A percentile compares a stretch with the other conserved stretches of the same genome.
These are phyloP conservation scores for Suillia variegata DNA, from an alignment of 2,888 invertebrate species.

Conservation along the genomic window DNA sequence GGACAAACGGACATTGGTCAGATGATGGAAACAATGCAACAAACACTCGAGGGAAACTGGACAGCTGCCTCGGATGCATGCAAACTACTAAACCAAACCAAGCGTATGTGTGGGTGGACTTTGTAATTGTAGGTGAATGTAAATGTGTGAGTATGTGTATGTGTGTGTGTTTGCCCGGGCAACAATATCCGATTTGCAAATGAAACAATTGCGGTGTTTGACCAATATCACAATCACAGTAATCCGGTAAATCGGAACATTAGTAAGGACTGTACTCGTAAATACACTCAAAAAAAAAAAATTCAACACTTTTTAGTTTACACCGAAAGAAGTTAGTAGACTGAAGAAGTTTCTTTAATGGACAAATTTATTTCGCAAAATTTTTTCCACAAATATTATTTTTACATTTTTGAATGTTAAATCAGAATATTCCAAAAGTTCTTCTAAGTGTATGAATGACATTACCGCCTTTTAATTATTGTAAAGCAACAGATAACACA, in stretches of 20 bases:
- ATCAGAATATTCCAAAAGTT: no score
- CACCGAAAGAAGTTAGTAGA: no score
- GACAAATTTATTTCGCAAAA: no score
- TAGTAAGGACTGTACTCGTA: slow-evolving; percentile 30
- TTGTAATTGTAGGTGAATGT: no score
- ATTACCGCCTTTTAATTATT: no score
- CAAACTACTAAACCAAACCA: no score
- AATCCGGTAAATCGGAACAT: slow-evolving; percentile 52
- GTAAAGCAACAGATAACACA: slow-evolving; percentile 11
- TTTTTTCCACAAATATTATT: no score
- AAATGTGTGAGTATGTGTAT: slow-evolving; percentile 14
- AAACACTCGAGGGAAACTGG: slow-evolving; percentile 42
- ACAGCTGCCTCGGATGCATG: slow-evolving; percentile 40
- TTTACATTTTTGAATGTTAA: no score
- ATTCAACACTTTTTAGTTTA: no score
- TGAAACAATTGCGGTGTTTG: slow-evolving; percentile 60
- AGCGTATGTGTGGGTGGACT: slow-evolving; percentile 27
- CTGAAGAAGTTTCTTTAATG: no score
- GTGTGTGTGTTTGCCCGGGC: slow-evolving; percentile 32
- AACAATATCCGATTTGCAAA: slow-evolving; percentile 58
- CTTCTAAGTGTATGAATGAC: no score
- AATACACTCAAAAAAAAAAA: no score
- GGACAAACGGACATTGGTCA: slow-evolving; percentile 20
- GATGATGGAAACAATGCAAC: slow-evolving; percentile 23
- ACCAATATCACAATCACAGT: slow-evolving; percentile 54